Percentiles rank a stretch among this genome's conserved stretches.
These are phyloP conservation scores for Diglossa cyanea DNA, from an alignment of 2,797 vertebrate genomes.

Conservation along the genomic window DNA sequence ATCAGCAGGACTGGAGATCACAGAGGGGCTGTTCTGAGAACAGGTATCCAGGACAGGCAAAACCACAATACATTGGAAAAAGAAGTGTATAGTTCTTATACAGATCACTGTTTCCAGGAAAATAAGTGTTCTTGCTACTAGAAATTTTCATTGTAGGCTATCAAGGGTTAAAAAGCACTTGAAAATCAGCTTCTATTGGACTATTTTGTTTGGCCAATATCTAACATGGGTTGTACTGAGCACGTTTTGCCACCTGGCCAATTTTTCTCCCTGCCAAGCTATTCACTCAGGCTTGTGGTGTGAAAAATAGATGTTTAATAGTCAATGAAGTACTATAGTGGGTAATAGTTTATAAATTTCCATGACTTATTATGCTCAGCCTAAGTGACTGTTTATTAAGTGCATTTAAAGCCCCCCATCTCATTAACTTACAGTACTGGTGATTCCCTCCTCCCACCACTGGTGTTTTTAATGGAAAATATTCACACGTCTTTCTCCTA, in stretches of 20 bases:
- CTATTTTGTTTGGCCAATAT: conserved; percentile 66
- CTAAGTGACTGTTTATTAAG: conserved; percentile 73
- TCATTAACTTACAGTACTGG: conserved; percentile 67
- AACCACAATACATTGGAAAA: neutral
- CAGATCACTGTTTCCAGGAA: neutral
- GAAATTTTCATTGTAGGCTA: neutral
- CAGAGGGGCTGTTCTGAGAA: neutral
- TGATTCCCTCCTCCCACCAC: conserved; percentile 57
- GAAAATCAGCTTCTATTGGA: conserved; percentile 43
- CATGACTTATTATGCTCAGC: conserved; percentile 71
- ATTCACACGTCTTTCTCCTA: conserved; percentile 61
- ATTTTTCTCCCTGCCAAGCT: conserved; percentile 70
- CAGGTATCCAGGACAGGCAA: neutral
- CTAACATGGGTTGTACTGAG: conserved; percentile 65
- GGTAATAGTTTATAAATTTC: conserved; percentile 77
- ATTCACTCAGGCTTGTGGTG: conserved; percentile 61
- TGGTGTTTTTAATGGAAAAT: conserved; percentile 67
- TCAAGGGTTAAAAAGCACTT: conserved; percentile 43
- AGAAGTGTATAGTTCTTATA: neutral
- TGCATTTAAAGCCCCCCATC: conserved; percentile 64
- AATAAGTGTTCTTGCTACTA: neutral
- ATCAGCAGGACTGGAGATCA: neutral
- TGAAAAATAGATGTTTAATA: conserved; percentile 73
- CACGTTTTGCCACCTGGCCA: conserved; percentile 67
- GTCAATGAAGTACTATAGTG: conserved; percentile 70